These are phyloP conservation scores for Capra hircus DNA, from an alignment of 2,113 vertebrate species.

Conservation along the genomic window DNA sequence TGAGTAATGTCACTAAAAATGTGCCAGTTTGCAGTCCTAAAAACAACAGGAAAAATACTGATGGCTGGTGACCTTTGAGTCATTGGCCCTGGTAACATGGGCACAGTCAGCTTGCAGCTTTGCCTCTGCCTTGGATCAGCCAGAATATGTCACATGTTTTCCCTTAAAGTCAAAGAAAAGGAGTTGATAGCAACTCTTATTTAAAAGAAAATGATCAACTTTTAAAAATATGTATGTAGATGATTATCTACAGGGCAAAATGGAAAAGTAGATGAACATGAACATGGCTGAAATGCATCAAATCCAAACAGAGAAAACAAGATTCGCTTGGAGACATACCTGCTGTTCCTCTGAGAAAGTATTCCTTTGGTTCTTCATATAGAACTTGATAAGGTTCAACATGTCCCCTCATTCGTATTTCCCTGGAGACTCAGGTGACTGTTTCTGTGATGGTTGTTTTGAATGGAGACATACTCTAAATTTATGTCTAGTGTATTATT, in stretches of 20 bases:
- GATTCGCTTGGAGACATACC: background rate
- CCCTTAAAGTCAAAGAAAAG: background rate
- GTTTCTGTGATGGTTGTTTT: background rate
- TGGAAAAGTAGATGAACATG: background rate
- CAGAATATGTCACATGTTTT: background rate
- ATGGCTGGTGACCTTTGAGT: background rate
- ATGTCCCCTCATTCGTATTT: background rate
- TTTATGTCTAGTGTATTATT: background rate
- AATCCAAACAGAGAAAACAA: background rate
- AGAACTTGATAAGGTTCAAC: background rate
- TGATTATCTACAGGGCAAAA: background rate
- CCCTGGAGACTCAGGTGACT: background rate
- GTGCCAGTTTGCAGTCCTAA: background rate
- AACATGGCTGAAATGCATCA: background rate
- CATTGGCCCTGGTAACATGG: background rate
- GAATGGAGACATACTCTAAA: background rate
- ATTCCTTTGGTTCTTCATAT: background rate
- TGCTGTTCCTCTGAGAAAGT: background rate
- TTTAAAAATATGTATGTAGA: background rate
- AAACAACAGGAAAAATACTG: background rate
- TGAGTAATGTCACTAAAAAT: constrained; percentile 60
- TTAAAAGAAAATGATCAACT: background rate
- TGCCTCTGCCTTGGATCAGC: background rate
- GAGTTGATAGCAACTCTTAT: background rate
- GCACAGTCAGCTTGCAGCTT: background rate